Evolutionary conservation across 2,888 invertebrate genomes (phyloP), one percentile per base, ranked within the genome.

Genomic region (Drosophila neonasuta): DNA sequence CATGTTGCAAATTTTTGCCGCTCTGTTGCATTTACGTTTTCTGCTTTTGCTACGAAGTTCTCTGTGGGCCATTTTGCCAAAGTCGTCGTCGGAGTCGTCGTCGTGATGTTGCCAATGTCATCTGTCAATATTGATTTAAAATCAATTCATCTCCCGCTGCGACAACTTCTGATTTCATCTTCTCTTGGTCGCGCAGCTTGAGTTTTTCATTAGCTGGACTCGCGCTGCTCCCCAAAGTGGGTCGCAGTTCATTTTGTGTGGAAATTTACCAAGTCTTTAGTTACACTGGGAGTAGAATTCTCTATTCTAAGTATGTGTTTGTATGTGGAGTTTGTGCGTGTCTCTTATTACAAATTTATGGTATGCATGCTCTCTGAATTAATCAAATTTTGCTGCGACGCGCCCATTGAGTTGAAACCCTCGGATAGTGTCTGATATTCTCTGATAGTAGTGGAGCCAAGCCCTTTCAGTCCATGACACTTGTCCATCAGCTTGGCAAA

Each of bases 51-150:
- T 8, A 32, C 29, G 11, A 10, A 13, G 32, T 34, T 58, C 58
- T 61, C 49, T 30, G 48, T 59, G 45, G 32, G 9, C 44, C 74
- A 57, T 41, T 56, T 61, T 46, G 32, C n/a, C n/a, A n/a, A n/a
- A n/a, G n/a, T n/a, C n/a, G n/a, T n/a, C n/a, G n/a, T n/a, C n/a
- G n/a, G n/a, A n/a, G n/a, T n/a, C n/a, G n/a, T n/a, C n/a, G n/a
- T 2, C 15, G 32, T 10, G 15, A 15, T 52, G 71, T 55, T 79
- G 77, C 46, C 78, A 73, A 72, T 87, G 87, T 82, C 80, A 76
- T 74, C 82, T 85, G 85, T 85, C 85, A 83, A 83, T 85, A 83
- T 85, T 85, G 80, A 85, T 83, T 85, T 80, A 79, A 82, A 85
- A 83, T 82, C 85, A 85, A 85, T 82, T 82, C 79, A 78, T 82